Base-by-base conservation (phyloP, 35 echinoderm and acorn worm species). In the Amphiura filiformis region DNA sequence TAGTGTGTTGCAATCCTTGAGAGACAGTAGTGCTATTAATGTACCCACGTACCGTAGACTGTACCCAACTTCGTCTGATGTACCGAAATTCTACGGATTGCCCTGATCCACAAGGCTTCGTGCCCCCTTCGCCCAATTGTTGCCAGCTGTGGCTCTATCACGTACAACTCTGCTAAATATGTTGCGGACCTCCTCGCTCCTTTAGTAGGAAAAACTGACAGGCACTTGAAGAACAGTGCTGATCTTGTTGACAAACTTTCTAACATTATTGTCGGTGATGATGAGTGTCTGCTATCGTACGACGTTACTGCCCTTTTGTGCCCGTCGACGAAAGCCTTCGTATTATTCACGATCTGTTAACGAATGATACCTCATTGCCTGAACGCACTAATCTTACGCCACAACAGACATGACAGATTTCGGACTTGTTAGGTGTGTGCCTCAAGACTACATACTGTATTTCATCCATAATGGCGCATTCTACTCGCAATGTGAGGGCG, bases 51-150 rank as follows among this genome's bases (percentile, higher is more conserved):
- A 83, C 39, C 35, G 40, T 39, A 40, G 39, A 49, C 42, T 83
- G 26, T 83, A 83, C 31, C 81, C 81, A 1, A 83, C 81, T 13
- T 83, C 38, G 4, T 20, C 13, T 18, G 40, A 49, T 40, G 81
- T 77, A 31, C 85, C 85, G 4, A 87, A 87, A 87, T 77, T 87
- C n/a, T 77, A 87, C 39, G 85, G 85, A 5, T 23, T 77, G 18
- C 85, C 85, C 0, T 78, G 40, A 78, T 87, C 4, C 85, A 87
- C 39, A 87, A 87, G 41, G 28, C n/a, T 13, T 28, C 12, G 37
- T 35, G 36, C 15, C 85, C 85, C 5, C 65, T 79, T 22, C 30
- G 85, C 34, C 85, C 85, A 1, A 87, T 87, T 87, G 85, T 87
- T 75, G 36, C 85, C 35, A 78, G 64, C 61, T 70, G 64, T 37